Percentiles rank a stretch among this genome's conserved stretches.
phyloP scores from a whole-genome alignment of 2,888 invertebrate genomes.

The Hedya salicella region DNA sequence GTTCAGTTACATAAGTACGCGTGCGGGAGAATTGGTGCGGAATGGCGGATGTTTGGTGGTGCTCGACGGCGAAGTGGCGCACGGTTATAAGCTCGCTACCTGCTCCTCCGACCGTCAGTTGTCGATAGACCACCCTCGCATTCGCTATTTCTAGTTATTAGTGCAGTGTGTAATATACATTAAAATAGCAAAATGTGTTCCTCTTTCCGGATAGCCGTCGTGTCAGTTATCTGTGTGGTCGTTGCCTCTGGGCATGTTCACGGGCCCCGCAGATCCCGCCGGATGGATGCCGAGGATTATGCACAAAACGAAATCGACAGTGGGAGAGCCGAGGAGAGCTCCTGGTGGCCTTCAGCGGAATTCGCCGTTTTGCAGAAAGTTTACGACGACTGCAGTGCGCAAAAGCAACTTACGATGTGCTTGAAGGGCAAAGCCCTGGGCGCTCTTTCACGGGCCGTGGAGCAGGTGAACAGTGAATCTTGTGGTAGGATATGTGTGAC shows the following conservation, averaged over 20 bases:
- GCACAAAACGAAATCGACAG: constrained; percentile 80
- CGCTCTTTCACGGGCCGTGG: constrained; percentile 85
- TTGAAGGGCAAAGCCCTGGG: constrained; percentile 86
- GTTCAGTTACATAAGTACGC: constrained; percentile 85
- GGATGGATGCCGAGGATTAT: constrained; percentile 75
- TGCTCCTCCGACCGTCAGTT: constrained; percentile 76
- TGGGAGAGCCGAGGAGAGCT: constrained; percentile 78
- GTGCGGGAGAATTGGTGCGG: constrained; percentile 84
- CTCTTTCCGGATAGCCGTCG: constrained; percentile 77
- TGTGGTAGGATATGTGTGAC: constrained; percentile 50
- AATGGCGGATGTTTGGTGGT: constrained; percentile 85
- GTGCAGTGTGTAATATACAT: constrained; percentile 71
- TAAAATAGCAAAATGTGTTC: constrained; percentile 71
- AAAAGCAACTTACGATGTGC: constrained; percentile 85
- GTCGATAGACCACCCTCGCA: constrained; percentile 76
- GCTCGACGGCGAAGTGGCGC: constrained; percentile 79
- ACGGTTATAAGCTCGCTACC: constrained; percentile 82
- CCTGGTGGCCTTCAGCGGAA: constrained; percentile 85
- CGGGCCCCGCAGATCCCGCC: constrained; percentile 75
- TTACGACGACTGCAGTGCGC: constrained; percentile 87
- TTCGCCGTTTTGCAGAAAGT: constrained; percentile 85
- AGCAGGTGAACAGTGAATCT: constrained; percentile 76
- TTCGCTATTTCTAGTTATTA: constrained; percentile 73
- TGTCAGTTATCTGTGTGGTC: constrained; percentile 75
- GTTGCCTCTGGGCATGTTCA: constrained; percentile 74